Percentiles rank a stretch among this genome's conserved stretches.
These are phyloP conservation scores for Stylophora pistillata DNA, from an alignment of 64 coral and sea anemone species.

Conservation along the genomic window DNA sequence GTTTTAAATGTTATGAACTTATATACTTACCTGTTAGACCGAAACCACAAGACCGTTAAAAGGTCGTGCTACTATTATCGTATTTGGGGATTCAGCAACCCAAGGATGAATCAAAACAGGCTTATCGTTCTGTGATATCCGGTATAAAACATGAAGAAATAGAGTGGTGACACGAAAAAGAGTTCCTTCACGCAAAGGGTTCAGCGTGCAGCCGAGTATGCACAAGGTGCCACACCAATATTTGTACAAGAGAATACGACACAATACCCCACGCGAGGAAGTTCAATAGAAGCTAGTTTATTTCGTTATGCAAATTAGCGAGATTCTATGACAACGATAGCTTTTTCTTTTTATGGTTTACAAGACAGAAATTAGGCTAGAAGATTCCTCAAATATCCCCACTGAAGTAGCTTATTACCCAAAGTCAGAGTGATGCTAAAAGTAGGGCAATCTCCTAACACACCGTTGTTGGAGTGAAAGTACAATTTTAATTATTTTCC, in stretches of 20 bases:
- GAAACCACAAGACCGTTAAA: background rate
- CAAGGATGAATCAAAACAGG: background rate
- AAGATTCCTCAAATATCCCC: background rate
- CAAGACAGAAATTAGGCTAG: background rate
- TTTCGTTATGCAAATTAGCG: background rate
- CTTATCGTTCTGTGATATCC: background rate
- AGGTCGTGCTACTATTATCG: background rate
- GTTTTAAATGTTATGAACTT: background rate
- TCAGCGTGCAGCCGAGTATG: background rate
- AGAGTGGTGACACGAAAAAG: background rate
- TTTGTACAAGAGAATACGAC: slow-evolving; percentile 5
- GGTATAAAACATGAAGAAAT: background rate
- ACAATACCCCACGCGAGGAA: background rate
- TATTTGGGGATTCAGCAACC: background rate
- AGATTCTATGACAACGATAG: background rate
- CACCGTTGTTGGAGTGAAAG: too few species aligned
- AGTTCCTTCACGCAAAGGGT: background rate
- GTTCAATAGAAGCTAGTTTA: background rate
- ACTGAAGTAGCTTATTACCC: background rate
- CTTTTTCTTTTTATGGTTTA: background rate
- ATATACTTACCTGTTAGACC: slow-evolving; percentile 2
- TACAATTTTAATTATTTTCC: background rate
- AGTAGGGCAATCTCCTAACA: background rate
- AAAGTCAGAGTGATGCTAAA: background rate
- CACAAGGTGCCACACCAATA: slow-evolving; percentile 36